Conservation (phyloP, 2,888 invertebrate species). For the Mesorhabditis belari region DNA sequence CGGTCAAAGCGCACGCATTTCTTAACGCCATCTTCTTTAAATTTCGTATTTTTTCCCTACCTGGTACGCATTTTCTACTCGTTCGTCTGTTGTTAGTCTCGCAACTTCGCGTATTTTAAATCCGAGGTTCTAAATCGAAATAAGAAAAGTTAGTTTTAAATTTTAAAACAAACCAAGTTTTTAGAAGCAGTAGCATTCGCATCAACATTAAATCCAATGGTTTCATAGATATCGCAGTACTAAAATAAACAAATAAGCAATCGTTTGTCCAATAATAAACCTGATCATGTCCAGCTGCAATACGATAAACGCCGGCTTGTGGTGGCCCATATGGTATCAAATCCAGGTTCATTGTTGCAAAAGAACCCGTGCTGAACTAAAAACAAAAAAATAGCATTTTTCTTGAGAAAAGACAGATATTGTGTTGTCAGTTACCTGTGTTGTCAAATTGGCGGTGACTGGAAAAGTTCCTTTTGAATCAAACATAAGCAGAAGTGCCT, state of each 20-base stretch:
- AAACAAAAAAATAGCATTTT: conserved; percentile 3
- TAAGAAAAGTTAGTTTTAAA: not conserved
- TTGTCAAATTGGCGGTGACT: not conserved
- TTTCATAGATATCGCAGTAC: conserved; percentile 38
- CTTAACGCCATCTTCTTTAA: conserved; percentile 12
- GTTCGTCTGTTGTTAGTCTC: conserved; percentile 12
- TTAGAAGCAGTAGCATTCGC: conserved; percentile 7
- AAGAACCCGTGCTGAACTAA: conserved; percentile 33
- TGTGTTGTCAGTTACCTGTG: not conserved
- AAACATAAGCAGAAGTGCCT: conserved; percentile 1
- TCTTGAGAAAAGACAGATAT: not conserved
- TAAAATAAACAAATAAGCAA: conserved; percentile 1
- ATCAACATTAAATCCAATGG: conserved; percentile 22
- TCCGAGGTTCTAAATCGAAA: conserved; percentile 5
- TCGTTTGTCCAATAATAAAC: conserved; percentile 11
- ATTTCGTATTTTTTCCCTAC: conserved; percentile 2
- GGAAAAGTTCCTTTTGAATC: not conserved
- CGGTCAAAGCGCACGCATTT: conserved; percentile 43
- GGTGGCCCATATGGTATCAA: conserved; percentile 16
- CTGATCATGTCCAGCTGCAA: conserved; percentile 48
- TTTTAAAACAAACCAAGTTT: conserved; percentile 4
- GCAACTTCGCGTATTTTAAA: conserved; percentile 17
- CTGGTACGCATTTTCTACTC: conserved; percentile 18
- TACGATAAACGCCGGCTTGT: conserved; percentile 30
- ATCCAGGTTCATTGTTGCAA: conserved; percentile 51